A percentile compares a stretch with the other conserved stretches of the same genome.
Conservation (phyloP, 2,888 invertebrate species). For the Pseudoips prasinana region DNA sequence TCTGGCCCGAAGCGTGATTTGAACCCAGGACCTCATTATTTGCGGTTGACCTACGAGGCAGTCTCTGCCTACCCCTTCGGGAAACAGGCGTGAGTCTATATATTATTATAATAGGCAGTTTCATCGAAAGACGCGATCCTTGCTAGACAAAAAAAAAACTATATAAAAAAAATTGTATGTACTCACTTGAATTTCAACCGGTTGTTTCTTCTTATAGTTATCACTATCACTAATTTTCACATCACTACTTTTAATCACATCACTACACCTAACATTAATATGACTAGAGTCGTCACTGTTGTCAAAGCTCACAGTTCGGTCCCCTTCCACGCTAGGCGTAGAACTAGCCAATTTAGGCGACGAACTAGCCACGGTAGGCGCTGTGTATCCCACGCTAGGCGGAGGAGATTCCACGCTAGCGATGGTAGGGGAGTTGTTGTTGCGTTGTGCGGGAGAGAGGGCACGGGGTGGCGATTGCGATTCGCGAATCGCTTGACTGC, state of each 20-base stretch:
- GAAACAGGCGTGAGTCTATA: too few relatives aligned
- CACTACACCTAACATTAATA: constrained; percentile 45
- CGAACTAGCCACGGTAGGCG: constrained; percentile 2
- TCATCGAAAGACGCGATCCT: too few relatives aligned
- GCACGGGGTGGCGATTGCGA: constrained; percentile 86
- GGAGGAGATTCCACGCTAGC: background rate
- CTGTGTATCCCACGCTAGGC: background rate
- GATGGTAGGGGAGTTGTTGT: background rate
- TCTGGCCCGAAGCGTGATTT: too few relatives aligned
- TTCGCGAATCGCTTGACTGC: constrained; percentile 95
- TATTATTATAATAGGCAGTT: too few relatives aligned
- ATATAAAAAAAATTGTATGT: too few relatives aligned
- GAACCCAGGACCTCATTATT: too few relatives aligned
- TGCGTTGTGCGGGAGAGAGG: constrained; percentile 59
- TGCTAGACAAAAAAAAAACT: too few relatives aligned
- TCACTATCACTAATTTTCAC: constrained; percentile 34
- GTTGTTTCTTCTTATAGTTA: constrained; percentile 51
- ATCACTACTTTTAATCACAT: constrained; percentile 31
- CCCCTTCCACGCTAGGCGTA: constrained; percentile 3
- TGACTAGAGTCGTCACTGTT: constrained; percentile 61
- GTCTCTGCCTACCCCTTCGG: too few relatives aligned
- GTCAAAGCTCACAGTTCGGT: constrained; percentile 20
- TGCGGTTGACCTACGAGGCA: too few relatives aligned
- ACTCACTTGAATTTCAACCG: constrained; percentile 73
- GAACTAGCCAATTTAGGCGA: constrained; percentile 2